phyloP scores from a whole-genome alignment of 2,797 vertebrate genomes.

The Halcyon chelicuti region DNA sequence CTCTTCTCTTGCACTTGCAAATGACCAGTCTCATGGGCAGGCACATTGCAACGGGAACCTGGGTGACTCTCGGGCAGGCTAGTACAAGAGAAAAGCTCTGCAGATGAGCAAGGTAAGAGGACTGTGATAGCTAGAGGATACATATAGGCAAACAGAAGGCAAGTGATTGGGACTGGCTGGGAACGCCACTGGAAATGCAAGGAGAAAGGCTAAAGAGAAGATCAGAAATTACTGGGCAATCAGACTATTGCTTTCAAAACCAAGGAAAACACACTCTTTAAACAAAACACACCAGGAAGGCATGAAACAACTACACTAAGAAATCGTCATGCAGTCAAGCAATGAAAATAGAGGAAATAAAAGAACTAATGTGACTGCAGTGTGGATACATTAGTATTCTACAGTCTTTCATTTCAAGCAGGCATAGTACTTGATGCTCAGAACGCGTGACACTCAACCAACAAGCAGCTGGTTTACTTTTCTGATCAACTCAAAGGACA shows the following conservation, averaged over 20 bases:
- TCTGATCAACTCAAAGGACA: neutral
- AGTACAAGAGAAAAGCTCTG: neutral
- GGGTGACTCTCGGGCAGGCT: neutral
- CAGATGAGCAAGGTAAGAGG: neutral
- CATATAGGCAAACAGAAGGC: neutral
- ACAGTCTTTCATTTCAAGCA: neutral
- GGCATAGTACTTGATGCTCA: neutral
- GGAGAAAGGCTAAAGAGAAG: neutral
- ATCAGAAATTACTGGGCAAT: neutral
- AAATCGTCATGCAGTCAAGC: neutral
- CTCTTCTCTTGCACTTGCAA: neutral
- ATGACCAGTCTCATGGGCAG: neutral
- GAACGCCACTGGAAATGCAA: fast-evolving
- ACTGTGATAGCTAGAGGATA: neutral
- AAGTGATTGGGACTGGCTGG: neutral
- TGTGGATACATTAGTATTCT: neutral
- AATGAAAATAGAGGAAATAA: neutral
- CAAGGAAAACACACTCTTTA: neutral
- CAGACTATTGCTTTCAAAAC: neutral
- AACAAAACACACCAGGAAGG: neutral
- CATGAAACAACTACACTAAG: too few relatives aligned
- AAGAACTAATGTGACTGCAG: neutral
- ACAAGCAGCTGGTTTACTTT: neutral
- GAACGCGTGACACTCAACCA: neutral
- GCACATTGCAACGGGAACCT: neutral